phyloP scores from a whole-genome alignment of 2,797 vertebrate genomes.

The Synaphobranchus kaupii region DNA sequence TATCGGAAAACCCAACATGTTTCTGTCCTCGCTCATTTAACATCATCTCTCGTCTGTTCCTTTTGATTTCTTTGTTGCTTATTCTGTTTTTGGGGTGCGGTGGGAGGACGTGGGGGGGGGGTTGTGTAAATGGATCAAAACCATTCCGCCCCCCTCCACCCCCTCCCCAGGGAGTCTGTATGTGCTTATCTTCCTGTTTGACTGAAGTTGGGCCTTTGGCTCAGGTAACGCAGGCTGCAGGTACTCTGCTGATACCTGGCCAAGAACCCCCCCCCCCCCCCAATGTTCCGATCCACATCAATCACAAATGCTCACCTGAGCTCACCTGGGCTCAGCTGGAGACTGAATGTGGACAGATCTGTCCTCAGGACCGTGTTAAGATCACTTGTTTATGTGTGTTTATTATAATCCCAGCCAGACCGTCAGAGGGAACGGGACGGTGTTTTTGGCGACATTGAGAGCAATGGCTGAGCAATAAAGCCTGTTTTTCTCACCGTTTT shows the following conservation, averaged over 20 bases:
- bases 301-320: constrained; percentile 50
- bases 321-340: constrained; percentile 13
- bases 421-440: constrained; percentile 37
- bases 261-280: constrained; percentile 17
- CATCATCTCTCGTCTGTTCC: too few species aligned
- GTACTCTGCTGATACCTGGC: too few species aligned
- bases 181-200: constrained; percentile 11
- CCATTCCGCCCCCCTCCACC: too few species aligned
- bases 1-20: too few species aligned
- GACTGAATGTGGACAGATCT: constrained; percentile 30
- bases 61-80: too few species aligned
- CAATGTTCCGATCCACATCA: constrained; percentile 47
- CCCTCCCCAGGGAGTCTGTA: not conserved
- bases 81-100: too few species aligned
- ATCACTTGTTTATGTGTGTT: too few species aligned
- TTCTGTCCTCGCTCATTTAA: too few species aligned
- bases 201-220: not conserved
- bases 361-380: not conserved
- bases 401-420: not conserved
- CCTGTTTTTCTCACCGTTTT: too few species aligned
- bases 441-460: constrained; percentile 48
- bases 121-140: too few species aligned
- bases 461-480: constrained; percentile 56
- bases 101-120: too few species aligned
- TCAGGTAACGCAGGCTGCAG: too few species aligned